A percentile compares a stretch with the other conserved stretches of the same genome.
Conservation (phyloP, 2,888 invertebrate genomes). For the Hirudinaria manillensis region DNA sequence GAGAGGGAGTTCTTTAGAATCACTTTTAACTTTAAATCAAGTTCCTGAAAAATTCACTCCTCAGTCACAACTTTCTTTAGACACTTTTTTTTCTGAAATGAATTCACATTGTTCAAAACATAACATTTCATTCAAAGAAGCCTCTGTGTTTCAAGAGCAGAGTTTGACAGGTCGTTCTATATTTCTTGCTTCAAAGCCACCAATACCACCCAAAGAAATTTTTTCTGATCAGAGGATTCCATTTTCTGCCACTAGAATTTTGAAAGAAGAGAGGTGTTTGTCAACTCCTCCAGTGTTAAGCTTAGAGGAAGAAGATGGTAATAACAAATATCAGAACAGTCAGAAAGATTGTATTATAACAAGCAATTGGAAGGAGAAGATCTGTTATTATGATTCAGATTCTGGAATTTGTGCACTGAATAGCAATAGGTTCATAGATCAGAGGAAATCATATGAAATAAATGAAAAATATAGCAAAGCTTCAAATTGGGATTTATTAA, state of each 20-base stretch:
- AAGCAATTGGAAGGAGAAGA: background rate
- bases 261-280: background rate
- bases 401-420: background rate
- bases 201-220: background rate
- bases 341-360: background rate
- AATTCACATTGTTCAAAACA: too few species aligned
- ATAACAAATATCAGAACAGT: background rate
- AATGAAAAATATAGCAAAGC: too few species aligned
- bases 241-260: constrained; percentile 4
- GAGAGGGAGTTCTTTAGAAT: background rate
- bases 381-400: constrained; percentile 6
- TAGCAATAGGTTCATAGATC: too few species aligned
- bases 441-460: too few species aligned
- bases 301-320: background rate
- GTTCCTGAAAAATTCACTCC: background rate
- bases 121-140: too few species aligned
- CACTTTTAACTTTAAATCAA: background rate
- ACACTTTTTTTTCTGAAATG: too few species aligned
- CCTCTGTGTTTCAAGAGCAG: too few species aligned
- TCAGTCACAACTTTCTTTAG: background rate
- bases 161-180: too few species aligned
- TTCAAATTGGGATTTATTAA: too few species aligned
- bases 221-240: background rate
- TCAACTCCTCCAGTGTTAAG: constrained; percentile 12
- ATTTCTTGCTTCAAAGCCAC: background rate